Base-by-base conservation (phyloP, 30 jellyfish, hydroid and myxozoan genomes). In the Turritopsis rubra region DNA sequence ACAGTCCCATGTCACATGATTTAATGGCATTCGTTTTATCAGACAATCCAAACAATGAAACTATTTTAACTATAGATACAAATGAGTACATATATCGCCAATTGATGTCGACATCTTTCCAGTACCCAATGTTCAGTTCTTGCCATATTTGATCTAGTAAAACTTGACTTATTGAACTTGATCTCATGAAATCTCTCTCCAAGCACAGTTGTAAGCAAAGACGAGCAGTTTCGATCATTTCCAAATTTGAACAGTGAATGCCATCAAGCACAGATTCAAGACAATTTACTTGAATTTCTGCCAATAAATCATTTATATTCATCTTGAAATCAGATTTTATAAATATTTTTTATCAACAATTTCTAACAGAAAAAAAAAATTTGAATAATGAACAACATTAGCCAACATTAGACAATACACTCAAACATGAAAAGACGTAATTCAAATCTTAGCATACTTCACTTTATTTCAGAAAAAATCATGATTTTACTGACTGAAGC, bases 1-100 rank as follows among this genome's bases (percentile, higher is more conserved):
- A 77, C 72, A 94, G 81, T 1, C 99, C 99, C 89, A 83, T 83
- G 70, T 94, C 99, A 87, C 97, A 85, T 28, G 84, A 54, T 30
- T 66, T 73, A 52, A 89, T 75, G 29, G 91, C 88, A 16, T 28
- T 83, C 23, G 74, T 73, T 16, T n/a, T 52, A 7, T 28, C 70
- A 5, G 66, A 78, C 60, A 21, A 28, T 9, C 90, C 89, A 19
- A 70, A 83, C 7, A 80, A 83, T 72, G 87, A 68, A 25, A 88
- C 75, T 26, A 71, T 88, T 82, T 92, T 83, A 68, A 89, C n/a
- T 30, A 94, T 52, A 7, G 97, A 54, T 19, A 87, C 95, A 66
- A 83, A 78, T 22, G 96, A 71, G 82, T 89, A 94, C 24, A 91
- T 88, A 70, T 94, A 72, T 52, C 99, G 77, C 97, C 97, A 86